A percentile compares a stretch with the other conserved stretches of the same genome.
phyloP scores from a whole-genome alignment of 2,888 invertebrate species.

The Eilema sororculum region DNA sequence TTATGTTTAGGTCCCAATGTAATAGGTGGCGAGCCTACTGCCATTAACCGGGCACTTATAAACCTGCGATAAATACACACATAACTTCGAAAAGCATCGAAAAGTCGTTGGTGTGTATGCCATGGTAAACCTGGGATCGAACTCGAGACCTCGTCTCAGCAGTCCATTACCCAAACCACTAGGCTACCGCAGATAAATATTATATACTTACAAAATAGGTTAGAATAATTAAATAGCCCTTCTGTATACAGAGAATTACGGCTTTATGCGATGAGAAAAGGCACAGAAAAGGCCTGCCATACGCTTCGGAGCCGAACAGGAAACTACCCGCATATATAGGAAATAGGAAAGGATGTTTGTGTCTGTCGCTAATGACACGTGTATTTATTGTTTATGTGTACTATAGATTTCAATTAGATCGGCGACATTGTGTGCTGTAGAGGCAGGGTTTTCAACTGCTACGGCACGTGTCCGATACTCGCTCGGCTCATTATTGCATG shows the following conservation, averaged over 20 bases:
- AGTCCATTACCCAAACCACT: too few species aligned
- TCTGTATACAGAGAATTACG: neutral
- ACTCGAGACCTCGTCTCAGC: too few species aligned
- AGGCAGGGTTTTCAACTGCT: neutral
- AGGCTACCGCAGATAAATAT: too few species aligned
- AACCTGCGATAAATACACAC: too few species aligned
- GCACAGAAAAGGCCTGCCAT: constrained; percentile 18
- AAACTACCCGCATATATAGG: constrained; percentile 26
- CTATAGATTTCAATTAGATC: neutral
- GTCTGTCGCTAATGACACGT: constrained; percentile 14
- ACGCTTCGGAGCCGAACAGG: constrained; percentile 21
- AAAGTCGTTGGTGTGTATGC: too few species aligned
- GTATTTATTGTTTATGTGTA: constrained; percentile 15
- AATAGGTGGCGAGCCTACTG: too few species aligned
- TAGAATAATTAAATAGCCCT: neutral
- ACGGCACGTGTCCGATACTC: neutral
- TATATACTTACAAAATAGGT: neutral
- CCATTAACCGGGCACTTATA: too few species aligned
- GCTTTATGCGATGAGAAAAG: constrained; percentile 13
- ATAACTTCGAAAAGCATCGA: too few species aligned
- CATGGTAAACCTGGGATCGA: too few species aligned
- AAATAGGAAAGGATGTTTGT: constrained; percentile 38
- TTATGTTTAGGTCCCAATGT: too few species aligned
- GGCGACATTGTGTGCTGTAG: neutral
- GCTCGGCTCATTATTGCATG: neutral